phyloP scores from a whole-genome alignment of 2,888 invertebrate genomes.

The Lasioglossum lativentre region DNA sequence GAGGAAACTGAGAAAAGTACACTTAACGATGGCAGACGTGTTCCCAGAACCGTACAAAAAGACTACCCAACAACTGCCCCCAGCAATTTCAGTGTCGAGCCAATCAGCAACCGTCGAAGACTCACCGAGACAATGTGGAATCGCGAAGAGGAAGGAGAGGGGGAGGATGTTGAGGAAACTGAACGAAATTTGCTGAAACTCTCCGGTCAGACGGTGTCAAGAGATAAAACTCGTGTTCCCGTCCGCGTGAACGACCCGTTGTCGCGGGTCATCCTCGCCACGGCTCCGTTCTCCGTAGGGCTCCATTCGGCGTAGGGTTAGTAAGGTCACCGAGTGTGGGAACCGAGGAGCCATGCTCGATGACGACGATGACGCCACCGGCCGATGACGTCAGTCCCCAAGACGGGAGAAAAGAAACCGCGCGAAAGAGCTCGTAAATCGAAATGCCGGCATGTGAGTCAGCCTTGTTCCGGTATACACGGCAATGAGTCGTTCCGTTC shows the following conservation, averaged over 20 bases:
- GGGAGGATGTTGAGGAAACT: background rate
- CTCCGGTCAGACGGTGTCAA: conserved; percentile 26
- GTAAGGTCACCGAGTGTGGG: conserved; percentile 81
- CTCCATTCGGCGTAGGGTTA: conserved; percentile 70
- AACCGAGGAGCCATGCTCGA: conserved; percentile 69
- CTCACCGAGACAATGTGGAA: background rate
- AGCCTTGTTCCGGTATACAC: conserved; percentile 79
- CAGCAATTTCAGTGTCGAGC: background rate
- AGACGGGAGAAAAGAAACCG: conserved; percentile 55
- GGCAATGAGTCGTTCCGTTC: conserved; percentile 79
- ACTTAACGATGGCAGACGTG: too few species aligned
- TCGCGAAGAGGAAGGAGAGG: background rate
- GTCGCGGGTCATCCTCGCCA: conserved; percentile 45
- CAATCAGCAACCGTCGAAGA: background rate
- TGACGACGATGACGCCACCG: conserved; percentile 79
- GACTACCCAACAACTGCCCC: background rate
- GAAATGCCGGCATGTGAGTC: conserved; percentile 76
- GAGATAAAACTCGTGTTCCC: conserved; percentile 29
- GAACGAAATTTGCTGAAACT: background rate
- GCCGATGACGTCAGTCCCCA: conserved; percentile 74
- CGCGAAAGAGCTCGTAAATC: conserved; percentile 66
- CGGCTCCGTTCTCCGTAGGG: conserved; percentile 42
- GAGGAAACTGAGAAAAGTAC: too few species aligned
- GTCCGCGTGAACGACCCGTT: conserved; percentile 16
- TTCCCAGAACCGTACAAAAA: too few species aligned